Evolutionary conservation across 2,888 invertebrate species (phyloP).

Genomic region (Trilocha varians): DNA sequence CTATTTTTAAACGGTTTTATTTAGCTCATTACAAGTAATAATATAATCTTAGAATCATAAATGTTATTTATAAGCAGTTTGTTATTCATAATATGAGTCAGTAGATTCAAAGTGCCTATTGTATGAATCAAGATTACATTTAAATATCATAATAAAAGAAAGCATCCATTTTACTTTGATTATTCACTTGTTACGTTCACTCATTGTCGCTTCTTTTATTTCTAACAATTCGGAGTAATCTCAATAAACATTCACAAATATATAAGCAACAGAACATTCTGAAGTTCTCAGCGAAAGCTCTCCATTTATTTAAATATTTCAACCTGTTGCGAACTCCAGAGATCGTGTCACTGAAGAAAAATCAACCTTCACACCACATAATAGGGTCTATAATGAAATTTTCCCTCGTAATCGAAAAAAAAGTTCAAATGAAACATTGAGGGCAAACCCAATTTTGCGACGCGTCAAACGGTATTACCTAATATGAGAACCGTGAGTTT

Average conservation of each 20-base stretch:
- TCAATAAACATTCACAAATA: background rate
- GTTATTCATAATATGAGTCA: no score
- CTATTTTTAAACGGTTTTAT: no score
- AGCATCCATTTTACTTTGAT: no score
- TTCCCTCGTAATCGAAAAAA: constrained; percentile 16
- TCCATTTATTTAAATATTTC: constrained; percentile 22
- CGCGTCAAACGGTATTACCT: constrained; percentile 34
- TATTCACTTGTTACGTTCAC: no score
- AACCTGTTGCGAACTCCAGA: constrained; percentile 26
- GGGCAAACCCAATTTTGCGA: constrained; percentile 37
- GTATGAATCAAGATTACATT: no score
- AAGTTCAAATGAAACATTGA: constrained; percentile 28
- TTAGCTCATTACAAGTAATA: no score
- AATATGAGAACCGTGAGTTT: constrained; percentile 18
- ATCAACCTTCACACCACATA: background rate
- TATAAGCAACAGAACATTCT: constrained; percentile 6
- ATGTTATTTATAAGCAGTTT: no score
- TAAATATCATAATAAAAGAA: no score
- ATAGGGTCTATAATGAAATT: constrained; percentile 13
- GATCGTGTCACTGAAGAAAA: constrained; percentile 11
- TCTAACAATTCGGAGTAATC: background rate
- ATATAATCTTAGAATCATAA: no score
- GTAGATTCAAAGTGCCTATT: no score
- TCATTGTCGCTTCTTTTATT: no score
- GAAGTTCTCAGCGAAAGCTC: constrained; percentile 12